phyloP scores from a whole-genome alignment of 2,888 invertebrate genomes.

The Brachyptera risi region DNA sequence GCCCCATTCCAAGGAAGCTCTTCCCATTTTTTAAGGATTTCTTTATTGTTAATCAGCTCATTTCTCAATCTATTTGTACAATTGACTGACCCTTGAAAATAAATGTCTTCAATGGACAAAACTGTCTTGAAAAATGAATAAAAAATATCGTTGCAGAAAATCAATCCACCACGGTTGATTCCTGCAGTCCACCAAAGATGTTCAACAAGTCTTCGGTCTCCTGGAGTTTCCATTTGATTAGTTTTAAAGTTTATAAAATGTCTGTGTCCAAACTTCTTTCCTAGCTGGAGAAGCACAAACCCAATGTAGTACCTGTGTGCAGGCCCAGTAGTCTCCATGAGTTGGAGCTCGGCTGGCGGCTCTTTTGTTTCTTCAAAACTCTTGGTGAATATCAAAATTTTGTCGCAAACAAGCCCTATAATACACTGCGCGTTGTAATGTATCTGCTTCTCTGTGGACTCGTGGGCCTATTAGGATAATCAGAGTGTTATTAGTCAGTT shows the following conservation, averaged over 20 bases:
- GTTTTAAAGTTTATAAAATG: neutral
- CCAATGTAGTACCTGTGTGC: constrained; percentile 7
- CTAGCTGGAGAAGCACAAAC: no score
- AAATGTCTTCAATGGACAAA: neutral
- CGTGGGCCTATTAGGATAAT: no score
- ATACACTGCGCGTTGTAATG: neutral
- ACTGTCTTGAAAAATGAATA: neutral
- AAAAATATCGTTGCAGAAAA: neutral
- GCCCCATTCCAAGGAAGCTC: neutral
- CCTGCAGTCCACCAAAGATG: neutral
- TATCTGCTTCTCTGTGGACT: no score
- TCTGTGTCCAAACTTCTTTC: neutral
- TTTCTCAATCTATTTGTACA: neutral
- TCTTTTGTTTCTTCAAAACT: neutral
- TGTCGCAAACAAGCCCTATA: neutral
- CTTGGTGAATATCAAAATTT: neutral
- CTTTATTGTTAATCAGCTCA: neutral
- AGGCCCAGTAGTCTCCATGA: constrained; percentile 17
- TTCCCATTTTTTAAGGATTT: neutral
- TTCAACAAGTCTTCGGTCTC: neutral
- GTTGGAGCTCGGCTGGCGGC: no score
- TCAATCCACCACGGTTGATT: neutral
- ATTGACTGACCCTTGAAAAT: neutral
- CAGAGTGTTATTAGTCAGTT: no score
- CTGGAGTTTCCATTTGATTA: neutral